Percentiles rank a stretch among this genome's conserved stretches.
phyloP scores from a whole-genome alignment of 2,113 vertebrate genomes.

The Mesoclemmys tuberculata region DNA sequence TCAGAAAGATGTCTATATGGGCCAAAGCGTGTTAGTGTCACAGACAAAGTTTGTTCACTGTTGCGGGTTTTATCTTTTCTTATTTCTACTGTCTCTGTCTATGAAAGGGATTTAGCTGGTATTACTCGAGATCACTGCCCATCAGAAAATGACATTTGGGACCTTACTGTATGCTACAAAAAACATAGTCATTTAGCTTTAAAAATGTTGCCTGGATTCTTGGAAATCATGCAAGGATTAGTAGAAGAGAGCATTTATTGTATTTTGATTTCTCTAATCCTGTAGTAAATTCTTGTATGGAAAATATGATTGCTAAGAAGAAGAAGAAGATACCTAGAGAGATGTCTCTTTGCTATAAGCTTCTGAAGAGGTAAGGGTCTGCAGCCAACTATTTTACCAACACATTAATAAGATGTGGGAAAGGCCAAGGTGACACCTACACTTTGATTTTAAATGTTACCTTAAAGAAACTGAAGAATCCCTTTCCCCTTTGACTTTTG shows the following conservation, averaged over 20 bases:
- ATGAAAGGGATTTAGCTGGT: neutral
- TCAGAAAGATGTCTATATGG: neutral
- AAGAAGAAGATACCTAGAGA: neutral
- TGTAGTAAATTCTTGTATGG: fast-evolving
- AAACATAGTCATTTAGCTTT: neutral
- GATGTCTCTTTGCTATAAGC: neutral
- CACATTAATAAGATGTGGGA: neutral
- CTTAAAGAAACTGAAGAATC: neutral
- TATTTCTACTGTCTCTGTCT: neutral
- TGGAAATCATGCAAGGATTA: neutral
- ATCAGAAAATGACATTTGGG: neutral
- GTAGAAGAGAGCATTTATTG: neutral
- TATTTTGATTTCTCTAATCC: neutral
- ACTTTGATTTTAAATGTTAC: neutral
- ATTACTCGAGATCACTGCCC: neutral
- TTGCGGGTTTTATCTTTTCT: neutral
- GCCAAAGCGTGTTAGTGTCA: neutral
- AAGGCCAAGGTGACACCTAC: neutral
- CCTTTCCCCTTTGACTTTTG: neutral
- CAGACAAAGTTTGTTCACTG: neutral
- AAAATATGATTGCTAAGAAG: neutral
- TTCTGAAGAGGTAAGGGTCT: neutral
- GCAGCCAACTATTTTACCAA: neutral
- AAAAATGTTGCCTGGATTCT: neutral
- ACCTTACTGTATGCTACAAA: neutral